These are phyloP conservation scores for Octonoba sinensis DNA, from an alignment of 2,888 invertebrate species.

Conservation along the genomic window DNA sequence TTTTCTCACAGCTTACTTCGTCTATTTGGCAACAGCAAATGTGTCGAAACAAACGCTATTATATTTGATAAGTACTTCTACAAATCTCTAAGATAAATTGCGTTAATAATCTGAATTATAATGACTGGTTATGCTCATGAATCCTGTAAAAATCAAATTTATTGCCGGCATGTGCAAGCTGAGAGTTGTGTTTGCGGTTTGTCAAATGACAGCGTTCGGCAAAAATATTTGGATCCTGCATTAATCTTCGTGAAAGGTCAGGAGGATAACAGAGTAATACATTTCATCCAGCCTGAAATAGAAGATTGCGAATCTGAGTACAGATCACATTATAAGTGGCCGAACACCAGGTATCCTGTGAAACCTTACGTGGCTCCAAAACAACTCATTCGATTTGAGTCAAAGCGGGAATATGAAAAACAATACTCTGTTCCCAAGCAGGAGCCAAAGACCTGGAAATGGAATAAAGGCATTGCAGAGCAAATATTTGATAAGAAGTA, in stretches of 20 bases:
- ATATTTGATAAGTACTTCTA: no score
- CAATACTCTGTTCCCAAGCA: neutral
- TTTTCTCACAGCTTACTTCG: no score
- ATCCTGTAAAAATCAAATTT: conserved; percentile 19
- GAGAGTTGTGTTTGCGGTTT: conserved; percentile 25
- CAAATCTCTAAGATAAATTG: no score
- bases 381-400: conserved; percentile 6
- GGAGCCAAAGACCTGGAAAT: neutral
- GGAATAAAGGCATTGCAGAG: conserved; percentile 38
- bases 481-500: conserved; percentile 37
- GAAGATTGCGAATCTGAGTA: conserved; percentile 21
- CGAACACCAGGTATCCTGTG: conserved; percentile 1
- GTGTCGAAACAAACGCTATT: no score
- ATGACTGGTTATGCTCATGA: conserved; percentile 45
- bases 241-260: conserved; percentile 23
- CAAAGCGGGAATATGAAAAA: conserved; percentile 15
- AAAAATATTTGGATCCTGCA: conserved; percentile 51
- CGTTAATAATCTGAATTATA: neutral
- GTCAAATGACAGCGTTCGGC: conserved; percentile 12
- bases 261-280: conserved; percentile 34
- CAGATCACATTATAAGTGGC: conserved; percentile 31
- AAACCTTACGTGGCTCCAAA: conserved; percentile 19
- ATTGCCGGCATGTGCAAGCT: conserved; percentile 13
- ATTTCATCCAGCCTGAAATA: conserved; percentile 34
- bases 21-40: no score